Conservation (phyloP, 2,113 vertebrate genomes). For the Malurus cyaneus region DNA sequence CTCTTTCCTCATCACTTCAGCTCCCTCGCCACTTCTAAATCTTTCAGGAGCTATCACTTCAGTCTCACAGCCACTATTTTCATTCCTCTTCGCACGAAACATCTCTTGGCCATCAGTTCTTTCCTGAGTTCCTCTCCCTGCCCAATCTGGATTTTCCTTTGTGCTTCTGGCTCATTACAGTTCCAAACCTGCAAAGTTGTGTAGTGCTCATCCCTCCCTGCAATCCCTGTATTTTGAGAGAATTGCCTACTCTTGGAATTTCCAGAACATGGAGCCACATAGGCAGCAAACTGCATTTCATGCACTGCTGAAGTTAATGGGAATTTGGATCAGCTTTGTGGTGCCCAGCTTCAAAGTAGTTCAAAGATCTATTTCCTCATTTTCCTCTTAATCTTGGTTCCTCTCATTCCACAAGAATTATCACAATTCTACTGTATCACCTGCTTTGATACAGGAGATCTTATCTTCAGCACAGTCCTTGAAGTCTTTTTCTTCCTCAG, state of each 20-base stretch:
- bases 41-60: neutral
- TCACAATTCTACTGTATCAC: neutral
- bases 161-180: neutral
- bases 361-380: constrained; percentile 1
- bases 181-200: fast-evolving
- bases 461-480: constrained; percentile 16
- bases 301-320: neutral
- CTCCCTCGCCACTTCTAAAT: neutral
- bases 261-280: neutral
- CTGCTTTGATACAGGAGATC: constrained; percentile 25
- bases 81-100: neutral
- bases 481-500: neutral
- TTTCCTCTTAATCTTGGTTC: neutral
- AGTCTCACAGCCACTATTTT: neutral
- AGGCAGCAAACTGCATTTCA: neutral
- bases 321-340: neutral
- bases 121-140: neutral
- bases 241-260: neutral
- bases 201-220: neutral
- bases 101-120: neutral
- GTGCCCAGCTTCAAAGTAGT: neutral
- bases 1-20: neutral
- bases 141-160: neutral
- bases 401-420: constrained; percentile 30
- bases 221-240: fast-evolving